Evolutionary conservation across 2,797 vertebrate genomes (phyloP), one percentile per base, ranked within the genome.

Genomic region (Sebastes jordani): DNA sequence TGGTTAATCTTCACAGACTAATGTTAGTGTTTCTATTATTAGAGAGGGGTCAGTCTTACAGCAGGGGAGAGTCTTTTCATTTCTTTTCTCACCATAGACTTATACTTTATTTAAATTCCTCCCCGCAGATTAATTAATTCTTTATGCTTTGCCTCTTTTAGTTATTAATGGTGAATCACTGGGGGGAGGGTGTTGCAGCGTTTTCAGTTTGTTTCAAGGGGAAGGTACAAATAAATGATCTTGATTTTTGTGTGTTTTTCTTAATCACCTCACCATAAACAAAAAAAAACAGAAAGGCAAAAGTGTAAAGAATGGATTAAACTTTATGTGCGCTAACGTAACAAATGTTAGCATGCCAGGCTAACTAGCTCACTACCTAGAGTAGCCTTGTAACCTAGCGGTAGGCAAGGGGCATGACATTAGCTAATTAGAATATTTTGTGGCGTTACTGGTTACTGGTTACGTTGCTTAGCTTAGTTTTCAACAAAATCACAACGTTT

Each of bases 1-100:
- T 49, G 70, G 63, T 89, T 87, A 76, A 90, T 90, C 73, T 82
- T 81, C 69, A 62, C 80, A 80, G 80, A 83, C 85, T 91, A 89
- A 91, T 91, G 84, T 91, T 93, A 89, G 89, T 90, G 77, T 89
- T 89, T 88, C 89, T 88, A 84, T 88, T 89, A 69, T 81, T 80
- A 87, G 78, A 27, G 54, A 49, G 4, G 59, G 29, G 36, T 54
- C 18, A 36, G 36, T 54, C 14, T 30, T 9, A 49, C 16, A 34
- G 69, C 11, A 56, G 25, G 3, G 4, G 7, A 29, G 2, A 13
- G 3, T 38, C 11, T 71, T 38, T 64, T 23, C 5, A 18, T 46
- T 18, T 46, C 13, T 25, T 56, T n/a, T 23, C 3, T 30, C 20
- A 68, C 1, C 16, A 23, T 32, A 13, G 29, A 73, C 27, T 22